Base-by-base conservation (phyloP, 2,888 invertebrate genomes). In the Pammene fasciana region DNA sequence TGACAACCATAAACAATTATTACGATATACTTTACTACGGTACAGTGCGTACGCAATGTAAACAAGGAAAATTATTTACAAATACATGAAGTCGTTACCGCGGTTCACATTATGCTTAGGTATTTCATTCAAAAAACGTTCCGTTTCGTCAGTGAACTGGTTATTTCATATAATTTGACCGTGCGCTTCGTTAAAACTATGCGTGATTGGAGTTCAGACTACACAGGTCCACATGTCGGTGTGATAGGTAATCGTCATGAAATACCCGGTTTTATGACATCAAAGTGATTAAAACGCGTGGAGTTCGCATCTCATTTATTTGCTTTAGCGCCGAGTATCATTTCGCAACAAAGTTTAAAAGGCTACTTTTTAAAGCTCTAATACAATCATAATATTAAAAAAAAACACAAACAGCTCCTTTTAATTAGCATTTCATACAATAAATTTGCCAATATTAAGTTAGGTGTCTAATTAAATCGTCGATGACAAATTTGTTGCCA, bases 51-150 rank as follows among this genome's bases (percentile, higher is more conserved):
- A 11, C 13, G 56, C 5, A 8, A 48, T 16, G 46, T 14, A 46
- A 43, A 43, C 43, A 43, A 43, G 43, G 54, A 55, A 61, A 54
- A 61, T 61, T 7, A 61, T 55, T 43, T 56, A 46, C 48, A 67
- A 67, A 55, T 26, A 46, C 56, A 36, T 48, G 34, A 45, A 8
- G 36, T 13, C 10, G 46, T 36, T 59, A 48, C 48, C 16, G 41
- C 16, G 41, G 16, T 16, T 41, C 16, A 16, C 56, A 57, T 41
- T 41, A 57, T 57, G 11, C 10, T n/a, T 11, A 18, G n/a, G n/a
- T n/a, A n/a, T n/a, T 18, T 7, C 7, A 41, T 36, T 54, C 5
- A 5, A 10, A 26, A 50, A 50, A n/a, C 34, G 34, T 34, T 52
- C 26, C 4, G 26, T 11, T 4, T 52, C 52, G 13, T 11, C 13